A percentile compares a stretch with the other conserved stretches of the same genome.
phyloP scores from a whole-genome alignment of 2,888 invertebrate species.

The Mythimna impura region DNA sequence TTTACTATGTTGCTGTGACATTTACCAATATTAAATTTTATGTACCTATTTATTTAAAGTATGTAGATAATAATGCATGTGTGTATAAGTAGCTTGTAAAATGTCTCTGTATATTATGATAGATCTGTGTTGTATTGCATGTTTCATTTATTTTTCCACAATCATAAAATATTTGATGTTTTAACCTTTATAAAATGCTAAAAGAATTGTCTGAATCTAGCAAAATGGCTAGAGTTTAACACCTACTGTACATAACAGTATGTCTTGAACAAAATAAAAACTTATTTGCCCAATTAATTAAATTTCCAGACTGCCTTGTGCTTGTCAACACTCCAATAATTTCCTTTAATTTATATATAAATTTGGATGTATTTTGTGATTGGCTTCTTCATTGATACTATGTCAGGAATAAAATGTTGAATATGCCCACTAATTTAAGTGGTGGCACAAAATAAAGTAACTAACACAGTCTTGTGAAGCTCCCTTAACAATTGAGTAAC shows the following conservation, averaged over 20 bases:
- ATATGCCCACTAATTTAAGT: conserved; percentile 40
- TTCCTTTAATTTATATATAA: conserved; percentile 14
- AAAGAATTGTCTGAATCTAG: conserved; percentile 5
- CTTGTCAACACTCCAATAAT: conserved; percentile 20
- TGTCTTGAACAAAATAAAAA: not conserved
- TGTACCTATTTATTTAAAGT: conserved; percentile 31
- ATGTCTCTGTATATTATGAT: conserved; percentile 47
- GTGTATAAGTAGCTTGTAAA: conserved; percentile 47
- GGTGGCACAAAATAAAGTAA: conserved; percentile 56
- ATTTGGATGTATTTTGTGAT: conserved; percentile 25
- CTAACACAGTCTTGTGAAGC: conserved; percentile 34
- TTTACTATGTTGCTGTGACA: conserved; percentile 6
- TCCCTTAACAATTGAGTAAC: conserved; percentile 26
- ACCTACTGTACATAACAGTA: not conserved
- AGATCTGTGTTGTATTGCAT: conserved; percentile 61
- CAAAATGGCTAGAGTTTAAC: not conserved
- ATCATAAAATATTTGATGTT: conserved; percentile 43
- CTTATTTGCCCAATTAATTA: conserved; percentile 24
- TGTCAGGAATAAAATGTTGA: conserved; percentile 9
- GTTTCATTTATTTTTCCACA: conserved; percentile 65
- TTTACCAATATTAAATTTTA: conserved; percentile 29
- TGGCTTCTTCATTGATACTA: conserved; percentile 27
- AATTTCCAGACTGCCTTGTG: conserved; percentile 23
- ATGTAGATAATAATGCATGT: conserved; percentile 57
- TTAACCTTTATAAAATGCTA: not conserved